Evolutionary conservation across 2,113 vertebrate genomes (phyloP), one percentile per base, ranked within the genome.

Genomic region (Triplophysa tibetana): DNA sequence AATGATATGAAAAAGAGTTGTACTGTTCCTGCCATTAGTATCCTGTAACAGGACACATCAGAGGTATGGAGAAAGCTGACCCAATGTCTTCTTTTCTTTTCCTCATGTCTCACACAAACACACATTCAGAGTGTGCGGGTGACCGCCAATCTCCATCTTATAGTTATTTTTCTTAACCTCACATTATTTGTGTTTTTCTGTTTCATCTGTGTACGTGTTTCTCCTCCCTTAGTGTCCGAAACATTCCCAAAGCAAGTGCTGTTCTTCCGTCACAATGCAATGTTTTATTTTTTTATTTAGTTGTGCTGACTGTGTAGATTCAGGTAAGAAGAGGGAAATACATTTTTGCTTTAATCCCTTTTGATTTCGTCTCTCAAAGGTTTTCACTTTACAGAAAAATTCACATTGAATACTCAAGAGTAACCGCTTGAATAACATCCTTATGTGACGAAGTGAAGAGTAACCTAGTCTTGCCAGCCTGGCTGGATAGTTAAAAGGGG

Each of bases 151-250:
- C 69, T 70, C 73, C 70, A 52, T 56, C 54, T 17, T 29, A 2
- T 13, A 41, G 16, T 75, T 69, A 48, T 67, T 61, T 60, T 10
- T 62, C 58, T 58, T 78, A 38, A 65, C 17, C 62, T 68, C 14
- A 23, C 38, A 65, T 66, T 75, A 67, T 24, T 76, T 58, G 48
- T 41, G 62, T 67, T 19, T 74, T 73, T 23, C 45, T 67, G 54
- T 77, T 50, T 61, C 19, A 23, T 66, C 17, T 33, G 26, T 16
- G 60, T 62, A 73, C 38, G 26, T 61, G 29, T 19, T 1, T 78
- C 54, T 54, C 43, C 69, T 21, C 43, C 26, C 43, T 41, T 43
- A 21, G 6, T 26, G 45, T 21, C 48, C 6, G 1, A 45, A 62
- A 70, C 13, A 11, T 50, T 72, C 5, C 19, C 8, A 11, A 23